Conservation (phyloP, 1,140 invertebrate species). For the Drosophila subobscura region DNA sequence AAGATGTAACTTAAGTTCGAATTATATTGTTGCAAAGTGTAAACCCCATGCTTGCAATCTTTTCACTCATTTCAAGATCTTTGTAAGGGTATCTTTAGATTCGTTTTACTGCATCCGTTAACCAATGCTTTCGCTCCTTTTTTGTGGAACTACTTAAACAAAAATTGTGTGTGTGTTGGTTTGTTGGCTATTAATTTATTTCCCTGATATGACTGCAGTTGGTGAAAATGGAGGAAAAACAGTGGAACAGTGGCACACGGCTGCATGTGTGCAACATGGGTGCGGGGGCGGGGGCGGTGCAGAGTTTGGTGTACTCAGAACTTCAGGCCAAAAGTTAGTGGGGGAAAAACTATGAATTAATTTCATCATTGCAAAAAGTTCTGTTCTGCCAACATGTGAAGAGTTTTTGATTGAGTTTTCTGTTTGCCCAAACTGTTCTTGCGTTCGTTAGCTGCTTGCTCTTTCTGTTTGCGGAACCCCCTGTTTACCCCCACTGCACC, state of each 20-base stretch:
- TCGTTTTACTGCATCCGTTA: too few relatives aligned
- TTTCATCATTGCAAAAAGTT: conserved; percentile 69
- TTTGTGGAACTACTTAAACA: conserved; percentile 11
- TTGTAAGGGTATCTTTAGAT: too few relatives aligned
- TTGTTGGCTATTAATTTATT: conserved; percentile 36
- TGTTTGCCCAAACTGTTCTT: conserved; percentile 32
- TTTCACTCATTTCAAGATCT: too few relatives aligned
- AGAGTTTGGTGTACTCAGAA: not conserved
- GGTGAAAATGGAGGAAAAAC: not conserved
- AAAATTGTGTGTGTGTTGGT: not conserved
- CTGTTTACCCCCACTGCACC: too few relatives aligned
- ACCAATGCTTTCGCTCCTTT: not conserved
- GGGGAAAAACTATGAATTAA: conserved; percentile 60
- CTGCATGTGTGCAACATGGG: not conserved
- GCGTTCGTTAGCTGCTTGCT: conserved; percentile 24
- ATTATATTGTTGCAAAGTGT: too few relatives aligned
- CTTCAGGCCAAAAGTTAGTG: conserved; percentile 23
- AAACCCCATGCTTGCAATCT: too few relatives aligned
- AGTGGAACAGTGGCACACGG: not conserved
- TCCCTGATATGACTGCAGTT: not conserved
- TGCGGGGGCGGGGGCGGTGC: not conserved
- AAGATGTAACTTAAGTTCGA: too few relatives aligned
- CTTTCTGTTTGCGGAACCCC: conserved; percentile 17
- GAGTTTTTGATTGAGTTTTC: conserved; percentile 76
- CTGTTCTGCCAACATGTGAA: conserved; percentile 48